Percentiles rank a stretch among this genome's conserved stretches.
phyloP scores from a whole-genome alignment of 2,888 invertebrate genomes.

The Mimachlamys varia region DNA sequence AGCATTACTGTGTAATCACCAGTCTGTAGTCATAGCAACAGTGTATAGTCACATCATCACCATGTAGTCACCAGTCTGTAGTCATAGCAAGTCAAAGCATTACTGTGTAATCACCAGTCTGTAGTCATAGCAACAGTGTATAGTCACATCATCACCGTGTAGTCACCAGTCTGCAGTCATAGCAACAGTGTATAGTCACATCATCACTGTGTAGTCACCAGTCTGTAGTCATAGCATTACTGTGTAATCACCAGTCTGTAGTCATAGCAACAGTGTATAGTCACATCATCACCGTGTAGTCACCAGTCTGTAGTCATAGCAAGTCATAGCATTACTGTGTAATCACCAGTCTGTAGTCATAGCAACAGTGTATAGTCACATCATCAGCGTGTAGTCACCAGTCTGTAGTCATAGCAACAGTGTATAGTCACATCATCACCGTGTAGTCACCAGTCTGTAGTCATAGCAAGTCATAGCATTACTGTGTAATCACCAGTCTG shows the following conservation, averaged over 20 bases:
- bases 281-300: not conserved
- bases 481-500: not conserved
- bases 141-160: too few species aligned
- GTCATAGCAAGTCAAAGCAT: not conserved
- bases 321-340: not conserved
- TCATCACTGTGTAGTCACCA: not conserved
- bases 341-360: not conserved
- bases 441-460: too few species aligned
- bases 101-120: not conserved
- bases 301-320: not conserved
- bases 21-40: not conserved
- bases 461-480: too few species aligned
- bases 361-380: too few species aligned
- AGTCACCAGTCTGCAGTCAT: too few species aligned
- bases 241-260: not conserved
- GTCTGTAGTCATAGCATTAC: too few species aligned
- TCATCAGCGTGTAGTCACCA: too few species aligned
- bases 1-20: too few species aligned
- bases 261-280: not conserved
- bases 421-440: not conserved
- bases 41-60: not conserved
- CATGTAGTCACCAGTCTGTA: not conserved
- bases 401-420: not conserved
- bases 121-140: slow-evolving; percentile 10
- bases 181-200: not conserved